A percentile compares a stretch with the other conserved stretches of the same genome.
These are phyloP conservation scores for Meteorus sp. DNA, from an alignment of 1,140 invertebrate genomes.

Conservation along the genomic window DNA sequence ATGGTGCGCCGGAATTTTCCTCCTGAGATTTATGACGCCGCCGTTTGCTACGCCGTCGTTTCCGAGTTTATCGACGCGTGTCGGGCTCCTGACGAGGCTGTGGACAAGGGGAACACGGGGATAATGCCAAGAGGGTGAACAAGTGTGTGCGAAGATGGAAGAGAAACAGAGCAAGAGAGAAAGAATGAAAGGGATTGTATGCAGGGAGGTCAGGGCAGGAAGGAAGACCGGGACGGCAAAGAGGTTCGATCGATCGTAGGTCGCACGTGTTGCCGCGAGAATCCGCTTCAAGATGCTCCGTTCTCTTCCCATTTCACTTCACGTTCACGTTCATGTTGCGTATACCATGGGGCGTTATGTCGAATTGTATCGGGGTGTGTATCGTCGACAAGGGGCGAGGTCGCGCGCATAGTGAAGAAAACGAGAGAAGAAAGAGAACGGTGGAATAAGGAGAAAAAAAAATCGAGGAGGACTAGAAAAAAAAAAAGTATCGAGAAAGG, in stretches of 20 bases:
- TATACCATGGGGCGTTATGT: slow-evolving; percentile 24
- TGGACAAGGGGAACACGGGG: background rate
- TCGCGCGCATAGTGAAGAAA: slow-evolving; percentile 8
- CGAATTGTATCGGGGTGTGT: slow-evolving; percentile 23
- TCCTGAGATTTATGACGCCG: slow-evolving; percentile 23
- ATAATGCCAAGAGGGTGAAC: background rate
- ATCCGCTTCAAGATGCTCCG: slow-evolving; percentile 22
- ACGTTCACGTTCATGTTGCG: too few relatives aligned
- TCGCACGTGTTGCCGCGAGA: slow-evolving; percentile 26
- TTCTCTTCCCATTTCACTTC: background rate
- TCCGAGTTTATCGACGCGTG: slow-evolving; percentile 27
- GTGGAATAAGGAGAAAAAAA: too few relatives aligned
- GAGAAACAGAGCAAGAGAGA: background rate
- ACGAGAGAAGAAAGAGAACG: slow-evolving; percentile 9
- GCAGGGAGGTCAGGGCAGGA: background rate
- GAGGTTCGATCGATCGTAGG: slow-evolving; percentile 22
- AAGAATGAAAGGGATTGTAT: background rate
- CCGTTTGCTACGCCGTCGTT: slow-evolving; percentile 22
- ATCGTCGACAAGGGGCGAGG: slow-evolving; percentile 24
- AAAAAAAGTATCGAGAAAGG: too few relatives aligned
- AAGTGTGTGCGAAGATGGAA: too few relatives aligned
- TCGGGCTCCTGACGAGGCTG: slow-evolving; percentile 6
- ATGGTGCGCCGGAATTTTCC: slow-evolving; percentile 3
- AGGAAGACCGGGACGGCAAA: background rate
- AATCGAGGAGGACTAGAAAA: too few relatives aligned